phyloP scores from a whole-genome alignment of 2,888 invertebrate genomes.

The Luffia ferchaultella region DNA sequence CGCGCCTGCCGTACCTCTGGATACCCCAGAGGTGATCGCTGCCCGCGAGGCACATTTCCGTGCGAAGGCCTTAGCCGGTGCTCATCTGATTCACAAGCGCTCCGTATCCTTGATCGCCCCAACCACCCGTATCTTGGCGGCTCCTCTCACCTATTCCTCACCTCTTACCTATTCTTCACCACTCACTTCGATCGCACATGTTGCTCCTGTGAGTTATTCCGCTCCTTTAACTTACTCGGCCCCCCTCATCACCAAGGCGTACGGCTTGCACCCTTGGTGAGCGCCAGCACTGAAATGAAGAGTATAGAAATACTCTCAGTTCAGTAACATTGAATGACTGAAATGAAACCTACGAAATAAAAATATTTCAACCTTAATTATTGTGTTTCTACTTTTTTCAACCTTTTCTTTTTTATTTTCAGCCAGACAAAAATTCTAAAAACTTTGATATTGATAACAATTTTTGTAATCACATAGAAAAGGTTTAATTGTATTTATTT shows the following conservation, averaged over 20 bases:
- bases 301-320: constrained; percentile 24
- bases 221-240: constrained; percentile 23
- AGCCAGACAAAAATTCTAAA: too few species aligned
- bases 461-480: too few species aligned
- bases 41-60: constrained; percentile 47
- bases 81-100: constrained; percentile 46
- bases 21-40: constrained; percentile 47
- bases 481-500: too few species aligned
- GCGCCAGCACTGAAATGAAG: constrained; percentile 32
- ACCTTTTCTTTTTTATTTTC: too few species aligned
- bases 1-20: constrained; percentile 32
- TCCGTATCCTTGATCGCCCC: constrained; percentile 25
- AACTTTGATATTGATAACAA: too few species aligned
- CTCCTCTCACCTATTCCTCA: constrained; percentile 23
- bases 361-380: background rate
- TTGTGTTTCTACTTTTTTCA: too few species aligned
- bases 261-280: constrained; percentile 46
- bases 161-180: constrained; percentile 22
- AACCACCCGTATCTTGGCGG: background rate
- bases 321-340: constrained; percentile 35
- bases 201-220: constrained; percentile 19
- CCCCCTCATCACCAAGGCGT: constrained; percentile 35
- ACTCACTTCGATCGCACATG: background rate
- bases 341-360: too few species aligned
- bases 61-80: constrained; percentile 39